Conservation (phyloP, 2,113 vertebrate genomes). For the Circaetus gallicus region DNA sequence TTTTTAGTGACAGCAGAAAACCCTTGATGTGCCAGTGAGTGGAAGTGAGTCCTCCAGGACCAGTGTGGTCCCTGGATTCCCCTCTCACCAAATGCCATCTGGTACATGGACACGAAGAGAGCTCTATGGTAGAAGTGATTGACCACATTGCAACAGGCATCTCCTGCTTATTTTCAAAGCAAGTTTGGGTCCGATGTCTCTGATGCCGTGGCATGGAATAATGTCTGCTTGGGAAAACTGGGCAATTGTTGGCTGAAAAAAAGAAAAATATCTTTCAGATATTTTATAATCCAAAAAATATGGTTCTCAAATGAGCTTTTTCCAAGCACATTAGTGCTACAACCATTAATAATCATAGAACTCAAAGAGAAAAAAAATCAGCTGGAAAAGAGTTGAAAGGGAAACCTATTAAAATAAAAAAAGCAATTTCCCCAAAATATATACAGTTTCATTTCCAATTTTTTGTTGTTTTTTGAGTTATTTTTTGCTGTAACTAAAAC, state of each 20-base stretch:
- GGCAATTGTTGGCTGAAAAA: background rate
- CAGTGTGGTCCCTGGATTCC: background rate
- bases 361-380: background rate
- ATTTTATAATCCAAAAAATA: slow-evolving; percentile 39
- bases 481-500: slow-evolving; percentile 30
- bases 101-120: background rate
- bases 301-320: slow-evolving; percentile 31
- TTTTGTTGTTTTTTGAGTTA: background rate
- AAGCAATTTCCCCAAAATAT: slow-evolving; percentile 41
- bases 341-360: slow-evolving; percentile 34
- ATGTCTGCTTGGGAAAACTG: background rate
- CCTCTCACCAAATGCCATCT: background rate
- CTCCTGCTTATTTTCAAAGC: background rate
- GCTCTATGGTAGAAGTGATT: background rate
- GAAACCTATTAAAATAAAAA: slow-evolving; percentile 34
- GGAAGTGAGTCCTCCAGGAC: background rate
- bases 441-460: slow-evolving; percentile 4
- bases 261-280: slow-evolving; percentile 27
- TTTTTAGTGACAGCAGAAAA: background rate
- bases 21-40: background rate
- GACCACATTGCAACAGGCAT: background rate
- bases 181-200: background rate
- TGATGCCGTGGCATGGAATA: background rate
- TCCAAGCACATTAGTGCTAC: background rate
- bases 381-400: slow-evolving; percentile 52